Base-by-base conservation (phyloP, 2,888 invertebrate species). In the Argynnis bischoffii region DNA sequence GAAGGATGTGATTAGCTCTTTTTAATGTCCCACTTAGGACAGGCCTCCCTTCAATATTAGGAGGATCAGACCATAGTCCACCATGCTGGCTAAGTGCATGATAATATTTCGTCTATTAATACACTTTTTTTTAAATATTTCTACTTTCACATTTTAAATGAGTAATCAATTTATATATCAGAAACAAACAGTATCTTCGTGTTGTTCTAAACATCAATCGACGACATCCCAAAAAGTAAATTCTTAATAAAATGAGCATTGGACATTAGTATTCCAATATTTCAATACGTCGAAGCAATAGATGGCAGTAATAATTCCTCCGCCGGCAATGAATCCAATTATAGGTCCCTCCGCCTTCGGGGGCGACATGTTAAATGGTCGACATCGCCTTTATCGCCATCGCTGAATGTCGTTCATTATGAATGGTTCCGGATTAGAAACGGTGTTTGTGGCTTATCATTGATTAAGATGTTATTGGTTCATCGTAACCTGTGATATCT, bases 291-390 rank as follows among this genome's bases (percentile, higher is more conserved):
- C 78, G 75, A 75, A 70, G 76, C 84, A 83, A 88, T 86, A 84
- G 87, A 89, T 87, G 83, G 81, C 69, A 67, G 76, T 83, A 77
- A 89, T 89, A 89, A 89, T 86, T 88, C 75, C 68, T 74, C 64
- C 63, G 77, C 80, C 78, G 79, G 88, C 88, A 89, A 88, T 89
- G 89, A 89, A 88, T 88, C 89, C 88, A 89, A 90, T 89, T 88
- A 90, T 87, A 63, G 83, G 86, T 77, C 79, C 80, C 83, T 80
- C 83, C 81, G 79, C 60, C 66, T 61, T 66, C 66, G 77, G 77
- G 80, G 82, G 79, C 82, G 88, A 88, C 79, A 78, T 89, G 88
- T 87, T 89, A 85, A 89, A 89, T 88, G 86, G 82, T 79, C 79
- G 76, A 82, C 84, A 84, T 84, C 84, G 84, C 81, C 70, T 64